Conservation (phyloP, 1,140 invertebrate species). For the Dysdera silvatica region DNA sequence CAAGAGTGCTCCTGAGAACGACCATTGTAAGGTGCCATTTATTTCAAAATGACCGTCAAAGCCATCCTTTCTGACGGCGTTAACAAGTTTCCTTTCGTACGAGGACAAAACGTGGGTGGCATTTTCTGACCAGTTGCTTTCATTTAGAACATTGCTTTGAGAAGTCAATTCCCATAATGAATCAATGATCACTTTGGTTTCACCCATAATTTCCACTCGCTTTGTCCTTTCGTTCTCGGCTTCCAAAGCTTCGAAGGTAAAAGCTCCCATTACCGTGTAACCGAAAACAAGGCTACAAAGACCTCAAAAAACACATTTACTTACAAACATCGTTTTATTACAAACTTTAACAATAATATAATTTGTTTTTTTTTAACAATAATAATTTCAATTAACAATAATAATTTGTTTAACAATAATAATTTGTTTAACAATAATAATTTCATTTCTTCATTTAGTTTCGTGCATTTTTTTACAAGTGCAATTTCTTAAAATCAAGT, state of each 20-base stretch:
- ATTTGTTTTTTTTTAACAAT: no score
- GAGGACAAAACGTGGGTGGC: conserved; percentile 42
- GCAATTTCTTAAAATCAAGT: no score
- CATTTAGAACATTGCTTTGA: conserved; percentile 36
- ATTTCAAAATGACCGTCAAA: conserved; percentile 42
- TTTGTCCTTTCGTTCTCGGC: conserved; percentile 29
- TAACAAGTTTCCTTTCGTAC: conserved; percentile 37
- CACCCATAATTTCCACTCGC: conserved; percentile 22
- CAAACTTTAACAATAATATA: no score
- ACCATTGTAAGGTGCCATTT: conserved; percentile 40
- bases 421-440: no score
- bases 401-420: no score
- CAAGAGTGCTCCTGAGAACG: conserved; percentile 44
- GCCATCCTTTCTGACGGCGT: conserved; percentile 35
- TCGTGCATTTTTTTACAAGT: no score
- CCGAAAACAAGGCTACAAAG: conserved; percentile 88
- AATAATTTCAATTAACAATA: no score
- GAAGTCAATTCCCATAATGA: conserved; percentile 42
- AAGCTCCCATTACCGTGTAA: conserved; percentile 89
- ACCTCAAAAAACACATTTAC: no score
- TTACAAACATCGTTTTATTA: no score
- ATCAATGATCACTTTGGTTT: conserved; percentile 28
- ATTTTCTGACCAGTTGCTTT: conserved; percentile 38
- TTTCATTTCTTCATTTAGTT: no score
- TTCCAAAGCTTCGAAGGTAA: conserved; percentile 68